These are phyloP conservation scores for Pteria penguin DNA, from an alignment of 2,888 invertebrate species.

Conservation along the genomic window DNA sequence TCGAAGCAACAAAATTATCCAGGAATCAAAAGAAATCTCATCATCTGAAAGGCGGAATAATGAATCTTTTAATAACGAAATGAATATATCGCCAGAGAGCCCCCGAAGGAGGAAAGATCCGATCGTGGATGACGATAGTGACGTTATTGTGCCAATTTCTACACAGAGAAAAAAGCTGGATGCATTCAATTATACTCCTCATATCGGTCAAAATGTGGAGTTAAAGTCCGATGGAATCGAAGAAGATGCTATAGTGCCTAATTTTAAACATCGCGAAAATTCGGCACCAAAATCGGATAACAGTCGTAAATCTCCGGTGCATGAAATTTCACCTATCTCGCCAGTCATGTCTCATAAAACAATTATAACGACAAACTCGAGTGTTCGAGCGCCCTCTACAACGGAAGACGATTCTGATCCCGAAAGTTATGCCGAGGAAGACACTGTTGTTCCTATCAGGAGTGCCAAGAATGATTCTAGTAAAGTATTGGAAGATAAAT, in stretches of 20 bases:
- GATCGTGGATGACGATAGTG: constrained; percentile 28
- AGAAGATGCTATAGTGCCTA: constrained; percentile 37
- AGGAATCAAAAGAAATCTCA: not conserved
- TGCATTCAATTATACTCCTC: constrained; percentile 12
- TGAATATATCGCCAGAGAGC: not conserved
- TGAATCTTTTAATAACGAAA: not conserved
- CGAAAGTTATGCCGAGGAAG: too few relatives aligned
- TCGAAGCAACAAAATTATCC: too few relatives aligned
- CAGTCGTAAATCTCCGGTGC: constrained; percentile 4
- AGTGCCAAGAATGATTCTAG: constrained; percentile 21
- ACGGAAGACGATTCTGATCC: not conserved
- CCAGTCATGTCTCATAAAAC: not conserved
- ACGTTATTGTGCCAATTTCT: constrained; percentile 48
- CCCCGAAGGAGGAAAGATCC: not conserved
- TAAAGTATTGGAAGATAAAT: constrained; percentile 19
- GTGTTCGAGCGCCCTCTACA: not conserved
- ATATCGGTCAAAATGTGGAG: constrained; percentile 30
- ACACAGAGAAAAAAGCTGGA: constrained; percentile 38
- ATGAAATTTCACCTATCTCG: not conserved
- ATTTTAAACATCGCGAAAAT: constrained; percentile 20
- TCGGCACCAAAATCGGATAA: not conserved
- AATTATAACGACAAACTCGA: not conserved
- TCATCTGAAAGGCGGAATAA: not conserved
- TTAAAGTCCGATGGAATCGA: constrained; percentile 9
- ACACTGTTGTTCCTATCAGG: constrained; percentile 45